A percentile compares a stretch with the other conserved stretches of the same genome.
Conservation (phyloP, 2,888 invertebrate genomes). For the Flabesymbios commensalis region DNA sequence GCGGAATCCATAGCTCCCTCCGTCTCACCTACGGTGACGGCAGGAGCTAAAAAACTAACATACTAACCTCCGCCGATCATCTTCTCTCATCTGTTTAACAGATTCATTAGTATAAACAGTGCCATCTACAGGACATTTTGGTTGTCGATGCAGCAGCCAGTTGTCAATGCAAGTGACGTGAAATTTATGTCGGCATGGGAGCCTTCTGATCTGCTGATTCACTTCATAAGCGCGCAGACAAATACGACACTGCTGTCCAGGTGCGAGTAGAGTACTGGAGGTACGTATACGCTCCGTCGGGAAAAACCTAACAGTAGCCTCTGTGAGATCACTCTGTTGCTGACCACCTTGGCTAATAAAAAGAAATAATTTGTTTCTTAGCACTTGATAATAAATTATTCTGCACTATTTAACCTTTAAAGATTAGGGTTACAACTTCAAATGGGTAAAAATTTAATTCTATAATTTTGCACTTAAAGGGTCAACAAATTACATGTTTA, state of each 20-base stretch:
- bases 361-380: too few species aligned
- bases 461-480: too few species aligned
- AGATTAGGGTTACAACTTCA: too few species aligned
- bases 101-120: conserved; percentile 28
- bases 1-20: too few species aligned
- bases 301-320: conserved; percentile 48
- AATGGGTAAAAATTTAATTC: too few species aligned
- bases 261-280: conserved; percentile 46
- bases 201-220: conserved; percentile 47
- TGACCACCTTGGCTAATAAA: conserved; percentile 15
- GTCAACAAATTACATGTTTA: too few species aligned
- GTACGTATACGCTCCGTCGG: conserved; percentile 52
- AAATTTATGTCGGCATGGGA: conserved; percentile 61
- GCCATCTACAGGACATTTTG: conserved; percentile 59
- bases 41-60: too few species aligned
- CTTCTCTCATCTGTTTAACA: conserved; percentile 22
- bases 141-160: conserved; percentile 59
- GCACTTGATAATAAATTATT: too few species aligned
- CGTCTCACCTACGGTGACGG: too few species aligned
- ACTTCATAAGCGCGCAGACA: conserved; percentile 54
- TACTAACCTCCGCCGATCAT: conserved; percentile 25
- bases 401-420: too few species aligned
- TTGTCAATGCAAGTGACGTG: conserved; percentile 60
- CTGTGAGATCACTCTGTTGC: conserved; percentile 45
- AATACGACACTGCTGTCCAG: conserved; percentile 58